A percentile compares a stretch with the other conserved stretches of the same genome.
Evolutionary conservation across 2,888 invertebrate genomes (phyloP).

Genomic region (Clitarchus hookeri): DNA sequence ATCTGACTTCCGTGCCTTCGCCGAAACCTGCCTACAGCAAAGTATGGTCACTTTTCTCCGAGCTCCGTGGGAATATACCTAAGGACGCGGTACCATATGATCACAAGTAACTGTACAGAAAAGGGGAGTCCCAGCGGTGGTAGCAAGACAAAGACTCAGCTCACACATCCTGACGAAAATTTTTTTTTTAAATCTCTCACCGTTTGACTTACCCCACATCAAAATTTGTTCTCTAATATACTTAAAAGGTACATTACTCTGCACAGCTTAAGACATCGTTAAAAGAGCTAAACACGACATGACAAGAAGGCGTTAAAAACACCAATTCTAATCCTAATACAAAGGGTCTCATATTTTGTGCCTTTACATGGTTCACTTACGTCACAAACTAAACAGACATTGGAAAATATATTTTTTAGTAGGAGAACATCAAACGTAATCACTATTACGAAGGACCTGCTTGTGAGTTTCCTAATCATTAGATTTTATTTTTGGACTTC

Average conservation of each 20-base stretch:
- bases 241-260: slow-evolving; percentile 14
- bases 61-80: neutral
- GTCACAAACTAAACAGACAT: neutral
- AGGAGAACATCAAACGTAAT: neutral
- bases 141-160: neutral
- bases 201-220: neutral
- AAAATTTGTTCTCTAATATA: neutral
- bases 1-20: slow-evolving; percentile 2
- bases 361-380: neutral
- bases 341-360: neutral
- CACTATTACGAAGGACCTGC: neutral
- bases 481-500: neutral
- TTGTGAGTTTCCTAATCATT: neutral
- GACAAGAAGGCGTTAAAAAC: slow-evolving; percentile 7
- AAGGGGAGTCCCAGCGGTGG: neutral
- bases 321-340: neutral
- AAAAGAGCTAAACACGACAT: neutral
- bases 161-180: neutral
- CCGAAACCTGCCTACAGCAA: neutral
- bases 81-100: neutral
- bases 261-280: neutral
- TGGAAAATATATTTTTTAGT: neutral
- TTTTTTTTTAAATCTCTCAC: neutral
- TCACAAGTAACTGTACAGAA: slow-evolving; percentile 1
- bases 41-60: neutral